Base-by-base conservation (phyloP, 2,888 invertebrate species). In the Macrophya alboannulata region DNA sequence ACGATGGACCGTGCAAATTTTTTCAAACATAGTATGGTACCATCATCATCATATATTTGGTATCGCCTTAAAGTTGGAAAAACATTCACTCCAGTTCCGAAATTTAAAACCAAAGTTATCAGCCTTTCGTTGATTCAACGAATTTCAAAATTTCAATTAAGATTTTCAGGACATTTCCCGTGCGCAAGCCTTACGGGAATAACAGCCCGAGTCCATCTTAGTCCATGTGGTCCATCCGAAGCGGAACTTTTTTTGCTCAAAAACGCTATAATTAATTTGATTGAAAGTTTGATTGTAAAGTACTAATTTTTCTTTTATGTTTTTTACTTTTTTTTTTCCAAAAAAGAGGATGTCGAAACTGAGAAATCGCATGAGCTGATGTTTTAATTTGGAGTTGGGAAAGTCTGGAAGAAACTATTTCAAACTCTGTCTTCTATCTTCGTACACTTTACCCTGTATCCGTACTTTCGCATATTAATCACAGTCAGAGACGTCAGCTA, bases 401-500 rank as follows among this genome's bases (percentile, higher is more conserved):
- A 43, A 71, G 37, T 17, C 37, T 40, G 9, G 21, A 25, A 25
- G 25, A 25, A 25, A 40, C 1, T n/a, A 6, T n/a, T n/a, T 1
- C 3, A 51, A 51, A 17, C 51, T 17, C 51, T 0, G 5, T n/a
- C 17, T 17, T 51, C n/a, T n/a, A 40, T 71, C 8, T 17, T 40
- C 71, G 17, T n/a, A 15, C 9, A 71, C n/a, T 55, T n/a, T 55
- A 55, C n/a, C 55, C 55, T 71, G 25, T 71, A 15, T 71, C 5
- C n/a, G 8, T 15, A 71, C 40, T 8, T 71, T n/a, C 40, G 40
- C 43, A 43, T 72, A n/a, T 17, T 37, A 55, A n/a, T 77, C 51
- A 17, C 37, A 17, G 51, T 77, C 77, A 51, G 12, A 85, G 25
- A 68, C 65, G 65, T 77, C 84, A 79, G 37, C 79, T 51, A 85